Percentiles rank a stretch among this genome's conserved stretches.
Conservation (phyloP, 2,888 invertebrate genomes). For the Watsonalla cultraria region DNA sequence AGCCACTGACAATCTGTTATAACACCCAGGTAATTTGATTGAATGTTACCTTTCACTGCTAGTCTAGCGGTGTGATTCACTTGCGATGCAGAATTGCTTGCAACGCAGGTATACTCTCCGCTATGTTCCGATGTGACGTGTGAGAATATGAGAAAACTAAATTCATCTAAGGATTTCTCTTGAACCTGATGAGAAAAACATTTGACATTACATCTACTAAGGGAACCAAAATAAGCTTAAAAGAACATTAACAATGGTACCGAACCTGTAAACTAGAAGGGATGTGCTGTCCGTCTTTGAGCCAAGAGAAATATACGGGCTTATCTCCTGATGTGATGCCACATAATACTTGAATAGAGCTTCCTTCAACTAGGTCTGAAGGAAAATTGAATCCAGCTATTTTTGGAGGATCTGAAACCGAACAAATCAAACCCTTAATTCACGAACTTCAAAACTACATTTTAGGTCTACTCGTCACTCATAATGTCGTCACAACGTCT, state of each 20-base stretch:
- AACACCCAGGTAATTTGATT: not conserved
- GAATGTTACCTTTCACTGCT: slow-evolving; percentile 81
- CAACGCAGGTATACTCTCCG: slow-evolving; percentile 85
- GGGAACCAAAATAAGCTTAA: slow-evolving; percentile 4
- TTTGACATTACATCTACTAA: not conserved
- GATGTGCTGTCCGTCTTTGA: slow-evolving; percentile 82
- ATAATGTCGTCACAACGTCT: no score
- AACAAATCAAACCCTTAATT: not conserved
- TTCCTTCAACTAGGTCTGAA: slow-evolving; percentile 87
- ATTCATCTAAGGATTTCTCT: slow-evolving; percentile 84
- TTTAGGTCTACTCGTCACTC: no score
- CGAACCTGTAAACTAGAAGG: slow-evolving; percentile 81
- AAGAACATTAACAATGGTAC: not conserved
- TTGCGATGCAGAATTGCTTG: slow-evolving; percentile 84
- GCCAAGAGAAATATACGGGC: slow-evolving; percentile 84
- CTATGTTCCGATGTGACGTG: slow-evolving; percentile 84
- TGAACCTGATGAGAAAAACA: slow-evolving; percentile 65
- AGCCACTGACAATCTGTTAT: not conserved
- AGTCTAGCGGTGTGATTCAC: slow-evolving; percentile 84
- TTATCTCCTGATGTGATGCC: slow-evolving; percentile 86
- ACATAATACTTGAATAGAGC: slow-evolving; percentile 89
- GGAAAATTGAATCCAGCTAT: slow-evolving; percentile 92
- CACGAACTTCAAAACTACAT: no score
- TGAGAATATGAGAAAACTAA: slow-evolving; percentile 84
- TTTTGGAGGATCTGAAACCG: slow-evolving; percentile 84